Conservation (phyloP, 2,888 invertebrate species). For the Blastobasis lacticolella region DNA sequence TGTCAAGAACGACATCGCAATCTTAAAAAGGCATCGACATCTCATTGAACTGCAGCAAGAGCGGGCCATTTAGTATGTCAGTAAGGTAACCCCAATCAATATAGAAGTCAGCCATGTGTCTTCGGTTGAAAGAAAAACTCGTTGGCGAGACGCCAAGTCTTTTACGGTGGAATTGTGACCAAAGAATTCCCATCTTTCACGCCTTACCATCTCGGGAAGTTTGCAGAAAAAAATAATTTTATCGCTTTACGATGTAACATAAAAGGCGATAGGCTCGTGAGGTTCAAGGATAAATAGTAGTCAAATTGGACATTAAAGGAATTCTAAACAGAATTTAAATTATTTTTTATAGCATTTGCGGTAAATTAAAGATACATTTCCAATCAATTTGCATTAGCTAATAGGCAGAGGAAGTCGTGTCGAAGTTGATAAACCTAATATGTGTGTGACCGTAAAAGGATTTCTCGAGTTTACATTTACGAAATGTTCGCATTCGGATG, state of each 20-base stretch:
- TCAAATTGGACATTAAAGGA: too few relatives aligned
- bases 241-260: too few relatives aligned
- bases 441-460: slow-evolving; percentile 4
- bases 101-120: slow-evolving; percentile 39
- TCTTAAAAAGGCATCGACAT: slow-evolving; percentile 14
- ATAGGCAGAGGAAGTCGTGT: too few relatives aligned
- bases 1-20: slow-evolving; percentile 1
- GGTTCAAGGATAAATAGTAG: too few relatives aligned
- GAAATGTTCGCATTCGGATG: slow-evolving; percentile 13
- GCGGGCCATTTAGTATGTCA: slow-evolving; percentile 33
- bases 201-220: background rate
- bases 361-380: too few relatives aligned
- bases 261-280: too few relatives aligned
- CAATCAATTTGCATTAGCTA: too few relatives aligned
- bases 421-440: background rate
- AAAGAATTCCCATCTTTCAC: slow-evolving; percentile 46
- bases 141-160: slow-evolving; percentile 47
- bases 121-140: slow-evolving; percentile 45
- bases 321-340: too few relatives aligned
- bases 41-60: slow-evolving; percentile 15
- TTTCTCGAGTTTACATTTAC: slow-evolving; percentile 14
- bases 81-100: slow-evolving; percentile 48
- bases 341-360: too few relatives aligned
- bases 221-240: background rate
- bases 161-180: slow-evolving; percentile 35